These are phyloP conservation scores for Eupeodes latifasciatus DNA, from an alignment of 2,888 invertebrate genomes.

Conservation along the genomic window DNA sequence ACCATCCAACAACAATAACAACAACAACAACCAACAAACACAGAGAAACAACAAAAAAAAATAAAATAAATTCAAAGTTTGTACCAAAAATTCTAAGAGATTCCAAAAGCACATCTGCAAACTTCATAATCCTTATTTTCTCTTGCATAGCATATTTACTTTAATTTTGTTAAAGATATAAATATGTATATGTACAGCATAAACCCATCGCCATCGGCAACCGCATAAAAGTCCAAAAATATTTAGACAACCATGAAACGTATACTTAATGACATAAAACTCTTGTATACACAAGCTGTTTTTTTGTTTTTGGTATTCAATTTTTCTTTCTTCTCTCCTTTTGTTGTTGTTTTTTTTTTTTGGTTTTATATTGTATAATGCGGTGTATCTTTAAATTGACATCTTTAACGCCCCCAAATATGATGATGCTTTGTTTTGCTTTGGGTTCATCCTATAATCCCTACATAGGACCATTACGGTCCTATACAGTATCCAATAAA, in stretches of 20 bases:
- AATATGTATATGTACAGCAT: not conserved
- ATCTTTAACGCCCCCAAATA: conserved; percentile 32
- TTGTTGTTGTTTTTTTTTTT: conserved; percentile 3
- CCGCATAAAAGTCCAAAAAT: conserved; percentile 42
- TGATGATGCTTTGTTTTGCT: not conserved
- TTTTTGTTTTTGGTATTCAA: not conserved
- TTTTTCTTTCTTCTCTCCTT: not conserved
- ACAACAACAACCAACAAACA: not conserved
- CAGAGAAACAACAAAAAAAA: not conserved
- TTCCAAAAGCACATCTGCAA: conserved; percentile 35
- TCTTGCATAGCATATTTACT: not conserved
- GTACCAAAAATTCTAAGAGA: conserved; percentile 19
- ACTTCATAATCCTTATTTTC: conserved; percentile 52
- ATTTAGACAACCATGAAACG: conserved; percentile 67
- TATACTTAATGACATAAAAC: conserved; percentile 62
- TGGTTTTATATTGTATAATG: not conserved
- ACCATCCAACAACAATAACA: not conserved
- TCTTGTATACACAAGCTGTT: conserved; percentile 44
- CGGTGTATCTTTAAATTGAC: conserved; percentile 23
- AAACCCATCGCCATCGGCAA: not conserved
- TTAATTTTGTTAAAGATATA: not conserved
- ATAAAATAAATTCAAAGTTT: conserved; percentile 35
- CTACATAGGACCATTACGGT: conserved; percentile 8
- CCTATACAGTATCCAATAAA: not conserved
- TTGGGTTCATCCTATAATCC: conserved; percentile 37